Percentiles rank a stretch among this genome's conserved stretches.
Conservation (phyloP, 2,113 vertebrate genomes). For the Amazona vittata region DNA sequence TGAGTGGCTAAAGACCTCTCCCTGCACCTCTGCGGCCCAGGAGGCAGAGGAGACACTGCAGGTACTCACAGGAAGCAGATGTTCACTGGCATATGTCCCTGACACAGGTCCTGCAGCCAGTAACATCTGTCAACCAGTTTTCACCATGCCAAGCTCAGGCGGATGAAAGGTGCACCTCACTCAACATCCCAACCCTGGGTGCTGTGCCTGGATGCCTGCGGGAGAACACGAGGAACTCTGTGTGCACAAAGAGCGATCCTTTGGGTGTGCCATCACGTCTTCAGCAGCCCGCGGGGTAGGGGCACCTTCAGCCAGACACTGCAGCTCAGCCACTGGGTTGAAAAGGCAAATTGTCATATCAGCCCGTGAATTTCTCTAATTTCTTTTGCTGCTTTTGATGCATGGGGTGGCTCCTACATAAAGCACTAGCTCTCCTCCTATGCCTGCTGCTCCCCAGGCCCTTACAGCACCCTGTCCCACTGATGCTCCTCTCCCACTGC, state of each 20-base stretch:
- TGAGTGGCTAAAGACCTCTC: not conserved
- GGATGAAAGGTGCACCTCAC: not conserved
- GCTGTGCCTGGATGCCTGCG: not conserved
- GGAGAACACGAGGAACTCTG: not conserved
- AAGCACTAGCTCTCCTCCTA: not conserved
- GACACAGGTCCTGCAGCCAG: not conserved
- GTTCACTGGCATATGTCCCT: accelerated
- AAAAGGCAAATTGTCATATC: not conserved
- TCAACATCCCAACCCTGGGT: accelerated
- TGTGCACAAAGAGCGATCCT: accelerated
- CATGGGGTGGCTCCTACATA: not conserved
- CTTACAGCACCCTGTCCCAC: not conserved
- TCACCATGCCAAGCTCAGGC: not conserved
- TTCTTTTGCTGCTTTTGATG: not conserved
- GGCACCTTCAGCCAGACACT: not conserved
- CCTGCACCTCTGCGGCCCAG: accelerated
- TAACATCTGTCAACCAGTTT: not conserved
- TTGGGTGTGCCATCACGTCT: not conserved
- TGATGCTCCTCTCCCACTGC: not conserved
- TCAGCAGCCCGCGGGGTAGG: accelerated
- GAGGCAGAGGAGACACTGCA: not conserved
- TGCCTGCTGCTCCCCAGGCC: not conserved
- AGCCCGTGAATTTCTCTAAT: not conserved
- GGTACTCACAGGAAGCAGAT: not conserved
- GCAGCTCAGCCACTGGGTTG: not conserved